Base-by-base conservation (phyloP, 2,797 vertebrate species). In the Knipowitschia caucasica region DNA sequence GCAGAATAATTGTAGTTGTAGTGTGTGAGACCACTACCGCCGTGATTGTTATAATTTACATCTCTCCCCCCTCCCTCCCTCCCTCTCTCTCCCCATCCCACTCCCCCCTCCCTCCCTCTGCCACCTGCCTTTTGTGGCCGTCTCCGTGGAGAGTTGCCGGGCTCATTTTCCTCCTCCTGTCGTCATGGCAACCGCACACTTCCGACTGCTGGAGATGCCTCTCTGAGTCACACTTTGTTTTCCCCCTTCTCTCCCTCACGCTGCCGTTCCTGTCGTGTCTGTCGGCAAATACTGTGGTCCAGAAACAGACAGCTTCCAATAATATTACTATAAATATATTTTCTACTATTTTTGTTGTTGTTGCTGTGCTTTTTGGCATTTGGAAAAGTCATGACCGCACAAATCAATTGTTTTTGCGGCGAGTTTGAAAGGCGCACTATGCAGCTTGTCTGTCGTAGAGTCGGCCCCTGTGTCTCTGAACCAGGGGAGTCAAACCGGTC, bases 111-210 rank as follows among this genome's bases (percentile, higher is more conserved):
- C 5, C 14, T 4, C 35, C 12, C 58, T 68, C 30, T 43, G 77
- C 90, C 92, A 93, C 92, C 91, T 93, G 91, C 79, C 81, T 80
- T 81, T 33, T 43, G 40, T 53, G 44, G 12, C 15, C 85, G 86
- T 91, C 89, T 85, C 82, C 67, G 68, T 85, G 89, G 89, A 91
- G 57, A 91, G 57, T 58, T 42, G 14, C 4, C 15, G 0, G 18
- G 23, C 15, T 83, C 86, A 90, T 91, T 89, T 87, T 83, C 79
- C 56, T 83, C 79, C 56, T 72, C 69, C 60, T 0, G 87, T 94
- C 83, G 76, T 89, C 89, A 92, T 88, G 91, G 90, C 88, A 93
- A 94, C 90, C 71, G 2, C 81, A 86, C 86, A 73, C 86, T 88
- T 64, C 70, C 52, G 58, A 69, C 83, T 59, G n/a, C n/a, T n/a